phyloP scores from a whole-genome alignment of 1,140 invertebrate species.

The Heterodera carotae region DNA sequence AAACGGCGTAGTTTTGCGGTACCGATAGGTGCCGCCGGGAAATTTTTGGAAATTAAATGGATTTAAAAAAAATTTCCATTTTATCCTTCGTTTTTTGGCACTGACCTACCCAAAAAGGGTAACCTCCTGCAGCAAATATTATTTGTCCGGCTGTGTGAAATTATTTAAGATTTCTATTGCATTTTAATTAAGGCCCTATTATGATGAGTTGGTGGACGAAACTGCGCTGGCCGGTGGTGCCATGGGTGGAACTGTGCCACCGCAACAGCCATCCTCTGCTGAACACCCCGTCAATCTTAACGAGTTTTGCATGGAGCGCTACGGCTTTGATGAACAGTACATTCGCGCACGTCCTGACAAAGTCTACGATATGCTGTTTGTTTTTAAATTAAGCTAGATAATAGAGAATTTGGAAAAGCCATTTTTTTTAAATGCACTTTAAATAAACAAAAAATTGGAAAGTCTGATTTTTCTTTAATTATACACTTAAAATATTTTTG shows the following conservation, averaged over 20 bases:
- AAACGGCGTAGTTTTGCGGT: too few species aligned
- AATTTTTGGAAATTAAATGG: too few species aligned
- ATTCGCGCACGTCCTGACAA: constrained; percentile 30
- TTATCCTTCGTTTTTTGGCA: neutral
- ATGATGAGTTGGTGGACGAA: constrained; percentile 3
- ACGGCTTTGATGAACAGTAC: constrained; percentile 34
- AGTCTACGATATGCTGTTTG: constrained; percentile 31
- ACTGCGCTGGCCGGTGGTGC: neutral
- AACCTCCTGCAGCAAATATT: too few species aligned
- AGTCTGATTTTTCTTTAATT: neutral
- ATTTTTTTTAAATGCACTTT: neutral
- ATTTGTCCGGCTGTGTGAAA: too few species aligned
- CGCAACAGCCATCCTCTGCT: neutral
- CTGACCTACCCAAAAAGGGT: too few species aligned
- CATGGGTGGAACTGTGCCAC: neutral
- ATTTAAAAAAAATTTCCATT: constrained; percentile 16
- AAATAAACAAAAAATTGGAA: constrained; percentile 22
- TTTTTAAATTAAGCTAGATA: too few species aligned
- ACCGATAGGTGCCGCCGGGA: too few species aligned
- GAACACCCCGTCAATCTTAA: constrained; percentile 12
- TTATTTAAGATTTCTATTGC: constrained; percentile 4
- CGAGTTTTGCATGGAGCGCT: constrained; percentile 37
- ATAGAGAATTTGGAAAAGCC: too few species aligned
- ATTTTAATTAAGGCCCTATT: constrained; percentile 15
- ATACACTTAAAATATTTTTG: neutral